Evolutionary conservation across 2,888 invertebrate genomes (phyloP).

Genomic region (Tetheella fluctuosa): DNA sequence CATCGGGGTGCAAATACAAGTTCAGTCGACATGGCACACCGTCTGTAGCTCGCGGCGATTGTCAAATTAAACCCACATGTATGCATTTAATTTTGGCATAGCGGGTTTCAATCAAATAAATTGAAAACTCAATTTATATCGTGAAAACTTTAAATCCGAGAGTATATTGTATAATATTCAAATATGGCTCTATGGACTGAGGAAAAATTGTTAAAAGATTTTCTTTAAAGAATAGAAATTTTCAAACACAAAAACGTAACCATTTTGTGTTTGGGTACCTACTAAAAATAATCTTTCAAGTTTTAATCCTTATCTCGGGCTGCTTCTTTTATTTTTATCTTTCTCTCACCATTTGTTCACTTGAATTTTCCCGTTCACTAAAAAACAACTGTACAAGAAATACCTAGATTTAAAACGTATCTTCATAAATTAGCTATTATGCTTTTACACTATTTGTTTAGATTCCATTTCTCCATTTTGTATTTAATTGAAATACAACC

Average conservation of each 20-base stretch:
- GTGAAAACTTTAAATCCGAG: no score
- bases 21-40: slow-evolving; percentile 9
- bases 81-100: slow-evolving; percentile 38
- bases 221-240: neutral
- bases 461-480: no score
- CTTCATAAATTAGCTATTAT: neutral
- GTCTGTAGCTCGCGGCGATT: slow-evolving; percentile 36
- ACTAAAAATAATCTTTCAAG: neutral
- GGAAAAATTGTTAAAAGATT: neutral
- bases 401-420: neutral
- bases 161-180: neutral
- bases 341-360: neutral
- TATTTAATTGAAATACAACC: neutral
- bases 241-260: neutral
- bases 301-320: neutral
- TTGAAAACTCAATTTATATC: no score
- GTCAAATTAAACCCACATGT: slow-evolving; percentile 39
- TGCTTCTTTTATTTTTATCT: slow-evolving; percentile 2
- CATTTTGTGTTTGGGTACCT: neutral
- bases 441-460: no score
- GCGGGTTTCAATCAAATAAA: neutral
- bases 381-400: neutral
- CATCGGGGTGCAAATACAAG: slow-evolving; percentile 27
- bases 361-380: neutral
- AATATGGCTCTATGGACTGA: neutral